Evolutionary conservation across 1,140 invertebrate species (phyloP).

Genomic region (Drosophila seguyi): DNA sequence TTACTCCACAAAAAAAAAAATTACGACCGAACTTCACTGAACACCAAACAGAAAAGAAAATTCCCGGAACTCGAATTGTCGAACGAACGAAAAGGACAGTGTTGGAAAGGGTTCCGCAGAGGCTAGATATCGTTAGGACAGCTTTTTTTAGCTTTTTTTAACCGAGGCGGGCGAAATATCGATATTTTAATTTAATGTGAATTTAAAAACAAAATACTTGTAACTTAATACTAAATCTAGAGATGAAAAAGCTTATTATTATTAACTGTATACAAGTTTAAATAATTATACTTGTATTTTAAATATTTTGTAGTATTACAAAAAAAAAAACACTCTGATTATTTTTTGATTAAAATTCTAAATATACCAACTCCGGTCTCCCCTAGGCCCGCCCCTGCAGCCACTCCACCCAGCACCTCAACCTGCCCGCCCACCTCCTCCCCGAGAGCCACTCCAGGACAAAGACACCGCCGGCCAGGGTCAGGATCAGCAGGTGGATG

Average conservation of each 20-base stretch:
- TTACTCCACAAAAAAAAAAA: not conserved
- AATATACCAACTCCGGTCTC: not conserved
- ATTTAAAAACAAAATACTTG: not conserved
- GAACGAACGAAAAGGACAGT: not conserved
- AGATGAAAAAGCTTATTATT: not conserved
- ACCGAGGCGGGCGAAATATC: not conserved
- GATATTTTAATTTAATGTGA: not conserved
- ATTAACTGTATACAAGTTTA: not conserved
- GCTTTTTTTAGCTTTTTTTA: not conserved
- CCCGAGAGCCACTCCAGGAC: constrained; percentile 41
- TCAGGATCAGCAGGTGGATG: constrained; percentile 1
- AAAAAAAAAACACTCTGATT: not conserved
- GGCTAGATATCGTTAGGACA: no score
- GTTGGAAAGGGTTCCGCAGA: not conserved
- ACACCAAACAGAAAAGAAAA: not conserved
- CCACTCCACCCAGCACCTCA: constrained; percentile 36
- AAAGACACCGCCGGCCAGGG: constrained; percentile 14
- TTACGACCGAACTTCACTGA: not conserved
- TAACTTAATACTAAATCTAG: not conserved
- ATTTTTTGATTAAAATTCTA: not conserved
- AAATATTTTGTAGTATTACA: not conserved
- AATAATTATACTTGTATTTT: not conserved
- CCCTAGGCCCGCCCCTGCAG: constrained; percentile 11
- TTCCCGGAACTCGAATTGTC: not conserved
- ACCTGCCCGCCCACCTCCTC: not conserved